Evolutionary conservation across 2,888 invertebrate species (phyloP), one percentile per base, ranked within the genome.

Genomic region (Pseudolycoriella hygida): DNA sequence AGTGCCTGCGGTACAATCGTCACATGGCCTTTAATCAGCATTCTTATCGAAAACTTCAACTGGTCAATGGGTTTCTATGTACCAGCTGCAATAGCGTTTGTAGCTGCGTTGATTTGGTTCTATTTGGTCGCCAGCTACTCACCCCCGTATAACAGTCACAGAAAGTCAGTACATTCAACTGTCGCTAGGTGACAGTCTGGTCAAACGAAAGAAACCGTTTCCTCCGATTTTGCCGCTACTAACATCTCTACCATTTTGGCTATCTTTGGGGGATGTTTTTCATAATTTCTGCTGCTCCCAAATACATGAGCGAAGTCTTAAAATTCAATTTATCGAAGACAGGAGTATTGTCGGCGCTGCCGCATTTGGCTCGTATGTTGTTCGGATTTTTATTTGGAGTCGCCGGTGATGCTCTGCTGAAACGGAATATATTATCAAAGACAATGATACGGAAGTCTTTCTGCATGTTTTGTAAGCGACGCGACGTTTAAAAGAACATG

Each of bases 231-330:
- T 8, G 25, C 80, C 80, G 1, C 84, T 83, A 2, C 70, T 80
- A 52, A 53, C 63, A 66, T 20, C 75, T 84, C 32, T 50, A 74
- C n/a, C 84, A 84, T 54, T 83, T 77, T 54, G 84, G 84, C 31
- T 83, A 80, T 56, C 64, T 81, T 48, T 84, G 83, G 76, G 78
- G 83, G 1, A 59, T 84, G 20, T 81, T 77, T 60, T 80, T 84
- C 56, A 71, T 82, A 43, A 73, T 83, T 62, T 82, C 80, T 1
- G 77, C 78, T 31, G 80, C 82, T 41, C 83, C 83, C 5, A 77
- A 80, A 53, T 84, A 78, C 57, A 70, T 84, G 55, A 77, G 80
- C 39, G 77, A 77, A 52, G 71, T 25, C 1, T 61, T 84, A 41
- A 80, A 80, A 6, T 83, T 82, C 55, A 72, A 80, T 54, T 57